phyloP scores from a whole-genome alignment of 2,797 vertebrate species.

The Crocodylus rhombifer region DNA sequence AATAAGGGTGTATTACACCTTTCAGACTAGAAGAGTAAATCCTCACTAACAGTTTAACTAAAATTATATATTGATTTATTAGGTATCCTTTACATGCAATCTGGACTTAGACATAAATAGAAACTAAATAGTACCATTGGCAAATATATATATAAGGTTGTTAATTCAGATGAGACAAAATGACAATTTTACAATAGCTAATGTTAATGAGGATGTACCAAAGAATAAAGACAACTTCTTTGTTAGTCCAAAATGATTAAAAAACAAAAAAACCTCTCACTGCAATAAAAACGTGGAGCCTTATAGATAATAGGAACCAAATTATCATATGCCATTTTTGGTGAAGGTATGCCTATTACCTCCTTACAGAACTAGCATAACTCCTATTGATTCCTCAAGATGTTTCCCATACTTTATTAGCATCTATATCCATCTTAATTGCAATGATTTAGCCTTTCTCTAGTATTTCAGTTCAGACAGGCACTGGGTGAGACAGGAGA shows the following conservation, averaged over 20 bases:
- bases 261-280: no score
- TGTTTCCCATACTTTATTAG: not conserved
- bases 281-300: not conserved
- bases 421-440: not conserved
- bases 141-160: no score
- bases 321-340: not conserved
- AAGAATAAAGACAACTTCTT: not conserved
- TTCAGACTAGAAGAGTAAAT: not conserved
- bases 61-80: not conserved
- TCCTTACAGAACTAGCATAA: not conserved
- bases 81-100: not conserved
- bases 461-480: not conserved
- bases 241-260: not conserved
- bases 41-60: no score
- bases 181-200: not conserved
- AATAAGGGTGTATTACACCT: not conserved
- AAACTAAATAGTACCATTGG: not conserved
- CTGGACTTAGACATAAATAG: not conserved
- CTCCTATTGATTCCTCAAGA: not conserved
- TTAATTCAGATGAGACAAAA: not conserved
- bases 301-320: not conserved
- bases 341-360: not conserved
- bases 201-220: not conserved
- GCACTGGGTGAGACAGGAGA: not conserved
- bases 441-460: not conserved